phyloP scores from a whole-genome alignment of 1,140 invertebrate species.

The Drosophila nigromelanica region DNA sequence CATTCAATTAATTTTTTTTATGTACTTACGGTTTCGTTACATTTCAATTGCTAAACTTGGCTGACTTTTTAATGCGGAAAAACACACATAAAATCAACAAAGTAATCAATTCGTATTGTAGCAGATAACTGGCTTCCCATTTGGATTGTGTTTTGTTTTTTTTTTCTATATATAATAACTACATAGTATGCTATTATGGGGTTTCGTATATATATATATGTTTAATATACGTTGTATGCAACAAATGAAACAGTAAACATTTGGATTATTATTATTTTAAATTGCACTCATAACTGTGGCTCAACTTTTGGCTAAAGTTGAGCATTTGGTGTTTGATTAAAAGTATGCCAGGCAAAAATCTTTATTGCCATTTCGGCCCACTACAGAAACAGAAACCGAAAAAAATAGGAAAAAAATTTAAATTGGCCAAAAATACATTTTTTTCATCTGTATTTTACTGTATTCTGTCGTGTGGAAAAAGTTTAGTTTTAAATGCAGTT shows the following conservation, averaged over 20 bases:
- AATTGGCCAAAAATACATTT: constrained; percentile 11
- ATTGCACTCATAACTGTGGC: constrained; percentile 48
- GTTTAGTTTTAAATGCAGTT: constrained; percentile 51
- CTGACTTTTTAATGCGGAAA: constrained; percentile 31
- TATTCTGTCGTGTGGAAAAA: constrained; percentile 49
- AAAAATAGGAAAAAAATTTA: background rate
- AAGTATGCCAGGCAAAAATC: constrained; percentile 15
- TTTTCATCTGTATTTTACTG: background rate
- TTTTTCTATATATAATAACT: constrained; percentile 7
- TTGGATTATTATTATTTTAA: constrained; percentile 37
- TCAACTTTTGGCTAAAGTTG: constrained; percentile 23
- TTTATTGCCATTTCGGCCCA: constrained; percentile 9
- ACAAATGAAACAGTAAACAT: constrained; percentile 47
- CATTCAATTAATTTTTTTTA: constrained; percentile 8
- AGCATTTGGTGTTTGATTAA: constrained; percentile 14
- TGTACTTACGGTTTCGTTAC: constrained; percentile 31
- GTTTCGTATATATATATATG: constrained; percentile 18
- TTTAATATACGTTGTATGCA: constrained; percentile 28
- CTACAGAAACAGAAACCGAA: constrained; percentile 8
- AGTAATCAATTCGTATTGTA: constrained; percentile 24
- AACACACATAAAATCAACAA: constrained; percentile 31
- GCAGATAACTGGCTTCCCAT: constrained; percentile 2
- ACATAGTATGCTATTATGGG: constrained; percentile 9
- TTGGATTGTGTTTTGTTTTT: background rate
- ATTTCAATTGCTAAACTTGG: constrained; percentile 31